Evolutionary conservation across 2,888 invertebrate genomes (phyloP), one percentile per base, ranked within the genome.

Genomic region (Charanyca ferruginea): DNA sequence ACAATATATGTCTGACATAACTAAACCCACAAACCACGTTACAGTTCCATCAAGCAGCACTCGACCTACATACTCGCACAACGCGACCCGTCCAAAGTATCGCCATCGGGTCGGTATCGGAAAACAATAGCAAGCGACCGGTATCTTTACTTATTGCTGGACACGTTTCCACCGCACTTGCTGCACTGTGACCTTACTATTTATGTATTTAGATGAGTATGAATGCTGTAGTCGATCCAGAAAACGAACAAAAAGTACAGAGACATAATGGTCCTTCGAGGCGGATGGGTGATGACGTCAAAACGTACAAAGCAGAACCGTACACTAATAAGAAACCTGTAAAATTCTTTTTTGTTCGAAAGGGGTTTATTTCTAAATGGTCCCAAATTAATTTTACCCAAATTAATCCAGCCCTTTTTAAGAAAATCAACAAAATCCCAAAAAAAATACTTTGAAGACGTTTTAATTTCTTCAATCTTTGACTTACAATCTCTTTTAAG

Each of bases 81-180:
- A 20, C 68, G 48, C 59, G 45, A 42, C 51, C 54, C 41, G 38
- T 58, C 62, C 73, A 44, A 77, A 78, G 61, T 77, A 72, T 38
- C 59, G 53, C 66, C 73, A 67, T 63, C 77, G 70, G 51, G 52
- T 18, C 62, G 41, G 49, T 82, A 82, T 81, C 79, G 80, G 80
- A 82, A 81, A 82, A 81, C 81, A 81, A 82, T 82, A 74, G 65
- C 48, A 65, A 63, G 28, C 58, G 45, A 44, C 66, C 66, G 54
- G 61, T 73, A 69, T 79, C 68, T 66, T 72, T 70, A 78, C 62
- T 74, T 80, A 81, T 72, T 66, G 66, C 72, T 55, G 42, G 57
- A n/a, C 61, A 55, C 70, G 44, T 44, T 71, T 59, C 58, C 35
- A 60, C 51, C 38, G 18, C 60, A 64, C 60, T 73, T 41, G 58